Conservation (phyloP, 2,113 vertebrate genomes). For the Thalassarche chlororhynchos region DNA sequence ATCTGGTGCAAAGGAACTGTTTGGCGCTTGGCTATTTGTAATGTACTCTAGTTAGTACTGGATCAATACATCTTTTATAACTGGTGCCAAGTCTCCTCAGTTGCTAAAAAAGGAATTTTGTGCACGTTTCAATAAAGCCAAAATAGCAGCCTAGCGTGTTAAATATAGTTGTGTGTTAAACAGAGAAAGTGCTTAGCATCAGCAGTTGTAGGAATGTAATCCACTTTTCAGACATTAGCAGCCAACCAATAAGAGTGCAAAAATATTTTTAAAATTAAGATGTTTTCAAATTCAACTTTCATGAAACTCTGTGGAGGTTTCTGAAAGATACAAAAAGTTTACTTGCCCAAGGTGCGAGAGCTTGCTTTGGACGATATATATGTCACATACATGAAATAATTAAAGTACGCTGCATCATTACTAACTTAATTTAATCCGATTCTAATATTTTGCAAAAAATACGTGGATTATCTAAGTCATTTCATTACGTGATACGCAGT, state of each 20-base stretch:
- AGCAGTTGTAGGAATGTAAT: not conserved
- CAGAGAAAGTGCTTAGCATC: not conserved
- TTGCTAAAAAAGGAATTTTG: constrained; percentile 1
- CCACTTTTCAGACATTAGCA: not conserved
- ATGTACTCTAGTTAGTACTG: constrained; percentile 30
- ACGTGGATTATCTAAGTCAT: not conserved
- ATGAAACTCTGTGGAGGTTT: not conserved
- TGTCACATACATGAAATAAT: not conserved
- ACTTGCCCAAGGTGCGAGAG: not conserved
- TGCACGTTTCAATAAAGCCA: not conserved
- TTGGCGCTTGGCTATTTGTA: constrained; percentile 24
- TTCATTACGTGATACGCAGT: not conserved
- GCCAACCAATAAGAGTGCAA: not conserved
- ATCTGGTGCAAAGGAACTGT: not conserved
- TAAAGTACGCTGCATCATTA: not conserved
- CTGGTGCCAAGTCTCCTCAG: not conserved
- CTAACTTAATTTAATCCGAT: not conserved
- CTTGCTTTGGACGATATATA: not conserved
- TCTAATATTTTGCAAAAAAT: not conserved
- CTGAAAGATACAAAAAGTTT: not conserved
- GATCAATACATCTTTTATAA: constrained; percentile 58
- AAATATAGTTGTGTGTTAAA: not conserved
- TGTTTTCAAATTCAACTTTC: not conserved
- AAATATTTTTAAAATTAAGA: not conserved
- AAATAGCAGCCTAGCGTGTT: not conserved